phyloP scores from a whole-genome alignment of 2,113 vertebrate species.

The Rhodinocichla rosea region DNA sequence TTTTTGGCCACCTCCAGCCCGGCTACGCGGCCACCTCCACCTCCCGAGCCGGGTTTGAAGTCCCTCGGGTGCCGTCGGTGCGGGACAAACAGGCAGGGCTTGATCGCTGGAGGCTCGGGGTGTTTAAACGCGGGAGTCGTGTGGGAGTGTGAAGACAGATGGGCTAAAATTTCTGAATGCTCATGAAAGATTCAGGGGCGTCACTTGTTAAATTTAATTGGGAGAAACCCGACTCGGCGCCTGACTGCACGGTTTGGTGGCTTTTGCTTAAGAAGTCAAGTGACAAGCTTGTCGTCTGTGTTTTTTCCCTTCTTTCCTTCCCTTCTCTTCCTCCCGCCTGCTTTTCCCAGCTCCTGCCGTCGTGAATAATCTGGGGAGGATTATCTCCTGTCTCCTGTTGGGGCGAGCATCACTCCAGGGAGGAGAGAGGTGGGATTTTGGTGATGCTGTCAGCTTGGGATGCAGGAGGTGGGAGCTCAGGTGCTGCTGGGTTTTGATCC shows the following conservation, averaged over 20 bases:
- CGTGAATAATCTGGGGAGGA: neutral
- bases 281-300: slow-evolving; percentile 63
- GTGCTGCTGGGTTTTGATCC: neutral
- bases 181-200: slow-evolving; percentile 76
- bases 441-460: neutral
- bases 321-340: neutral
- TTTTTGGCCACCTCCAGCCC: neutral
- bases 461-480: neutral
- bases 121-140: neutral
- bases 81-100: neutral
- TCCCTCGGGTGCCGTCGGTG: neutral
- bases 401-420: neutral
- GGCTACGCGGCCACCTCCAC: accelerated
- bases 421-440: neutral
- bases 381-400: neutral
- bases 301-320: neutral
- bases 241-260: slow-evolving; percentile 56
- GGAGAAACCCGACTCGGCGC: slow-evolving; percentile 62
- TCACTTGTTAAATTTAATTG: slow-evolving; percentile 79
- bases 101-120: neutral
- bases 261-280: slow-evolving; percentile 66
- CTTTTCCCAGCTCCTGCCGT: neutral
- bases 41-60: neutral
- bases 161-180: slow-evolving; percentile 55
- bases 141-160: slow-evolving; percentile 24